Base-by-base conservation (phyloP, 2,888 invertebrate genomes). In the Melanchra persicariae region DNA sequence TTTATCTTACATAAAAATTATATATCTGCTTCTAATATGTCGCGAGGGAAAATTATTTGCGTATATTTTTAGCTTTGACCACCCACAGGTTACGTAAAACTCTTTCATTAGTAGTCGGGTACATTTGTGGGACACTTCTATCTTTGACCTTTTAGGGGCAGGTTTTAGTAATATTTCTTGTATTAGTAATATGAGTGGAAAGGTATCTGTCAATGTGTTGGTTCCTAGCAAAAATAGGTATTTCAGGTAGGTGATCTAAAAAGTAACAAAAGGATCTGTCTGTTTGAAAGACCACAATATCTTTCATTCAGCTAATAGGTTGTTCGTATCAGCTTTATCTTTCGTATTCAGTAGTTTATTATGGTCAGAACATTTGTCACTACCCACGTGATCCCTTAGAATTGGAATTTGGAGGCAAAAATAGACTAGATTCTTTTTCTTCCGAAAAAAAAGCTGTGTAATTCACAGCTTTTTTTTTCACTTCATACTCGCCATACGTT, bases 1-100 rank as follows among this genome's bases (percentile, higher is more conserved):
- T 77, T 71, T 45, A 72, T 77, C 37, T 62, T 6, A 63, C 54
- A 55, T 51, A 51, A 66, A 69, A 77, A 58, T 40, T 55, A 58
- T 34, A 45, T 24, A 22, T 60, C 19, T 54, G 22, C 34, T 47
- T 24, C 17, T 62, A 62, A 45, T 49, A 77, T 70, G 22, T 40
- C 47, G 30, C 37, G 5, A 34, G 7, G 47, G 26, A 57, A n/a
- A 77, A 51, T 60, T 52, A 34, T 55, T 62, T 52, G 34, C 8
- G 37, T 37, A 10, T 62, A 55, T 55, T 60, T 62, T 51, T 51
- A 22, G 17, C 10, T 51, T 34, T 12, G 17, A 24, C 10, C 47
- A n/a, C 26, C 5, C 17, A 58, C 8, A 55, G 0, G 17, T 30
- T 45, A 19, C n/a, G 12, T 30, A 45, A 67, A 74, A 49, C 17